Evolutionary conservation across 2,888 invertebrate genomes (phyloP), one percentile per base, ranked within the genome.

Genomic region (Sussaba pulchella): DNA sequence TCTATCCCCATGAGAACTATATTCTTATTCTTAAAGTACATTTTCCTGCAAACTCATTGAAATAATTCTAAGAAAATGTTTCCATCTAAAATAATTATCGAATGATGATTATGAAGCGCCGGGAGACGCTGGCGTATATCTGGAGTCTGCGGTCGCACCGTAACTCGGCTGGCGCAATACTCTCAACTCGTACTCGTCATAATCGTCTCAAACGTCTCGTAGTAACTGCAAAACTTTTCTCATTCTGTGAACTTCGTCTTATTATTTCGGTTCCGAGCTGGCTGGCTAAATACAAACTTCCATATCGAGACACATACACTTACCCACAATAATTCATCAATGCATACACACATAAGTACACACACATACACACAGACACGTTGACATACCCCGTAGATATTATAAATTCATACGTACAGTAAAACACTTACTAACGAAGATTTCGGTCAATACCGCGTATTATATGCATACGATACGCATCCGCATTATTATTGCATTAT

Each of bases 231-330:
- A 43, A 63, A 63, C 19, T 24, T 45, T 63, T 63, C 43, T 61
- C 61, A 10, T 43, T 43, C 63, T 24, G 19, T 21, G n/a, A 24
- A 63, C 63, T 63, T 63, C 45, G 14, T 63, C 63, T 9, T 6
- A 31, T 12, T 41, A 12, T 10, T n/a, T n/a, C 43, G 43, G 43
- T n/a, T 43, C 12, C 43, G 1, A 43, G n/a, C 43, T 10, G 1
- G n/a, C 1, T n/a, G 43, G 43, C n/a, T n/a, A n/a, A 43, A 1
- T n/a, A 43, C 43, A 10, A 26, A 54, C 14, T 31, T 31, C 31
- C 6, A 6, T 31, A 31, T 31, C n/a, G n/a, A 10, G n/a, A 10
- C n/a, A n/a, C n/a, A 10, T n/a, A 43, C 10, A 50, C 19, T 50
- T 21, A 9, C 21, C 4, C 21, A 19, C 0, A 21, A 10, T 50